Evolutionary conservation across 2,113 vertebrate genomes (phyloP).

Genomic region (Malaclemys terrapin): DNA sequence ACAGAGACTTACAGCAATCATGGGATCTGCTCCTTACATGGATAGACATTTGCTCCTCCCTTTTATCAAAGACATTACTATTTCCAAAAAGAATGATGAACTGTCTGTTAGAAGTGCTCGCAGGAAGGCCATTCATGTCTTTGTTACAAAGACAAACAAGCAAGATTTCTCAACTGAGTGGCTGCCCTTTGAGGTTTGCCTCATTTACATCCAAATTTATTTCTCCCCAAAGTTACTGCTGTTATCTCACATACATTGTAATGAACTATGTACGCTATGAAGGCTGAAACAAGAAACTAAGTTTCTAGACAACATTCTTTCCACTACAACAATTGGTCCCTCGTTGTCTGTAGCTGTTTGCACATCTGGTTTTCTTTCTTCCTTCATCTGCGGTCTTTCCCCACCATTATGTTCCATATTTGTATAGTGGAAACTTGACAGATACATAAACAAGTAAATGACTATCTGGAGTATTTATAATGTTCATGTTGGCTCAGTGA

Average conservation of each 20-base stretch:
- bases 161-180: constrained; percentile 27
- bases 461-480: constrained; percentile 25
- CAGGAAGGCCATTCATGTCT: neutral
- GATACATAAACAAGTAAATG: constrained; percentile 23
- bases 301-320: constrained; percentile 29
- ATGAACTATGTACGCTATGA: neutral
- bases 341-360: constrained; percentile 29
- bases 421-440: constrained; percentile 22
- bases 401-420: neutral
- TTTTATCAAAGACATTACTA: neutral
- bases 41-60: rapidly evolving
- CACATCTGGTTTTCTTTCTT: constrained; percentile 42
- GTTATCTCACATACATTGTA: constrained; percentile 41
- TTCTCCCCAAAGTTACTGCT: constrained; percentile 47
- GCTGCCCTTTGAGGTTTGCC: neutral
- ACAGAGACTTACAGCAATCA: neutral
- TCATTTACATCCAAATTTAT: constrained; percentile 55
- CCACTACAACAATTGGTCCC: neutral
- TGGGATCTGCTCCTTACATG: neutral
- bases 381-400: neutral
- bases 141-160: constrained; percentile 12
- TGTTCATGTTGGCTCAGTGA: neutral
- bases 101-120: neutral
- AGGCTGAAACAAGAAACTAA: constrained; percentile 41
- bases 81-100: neutral